phyloP scores from a whole-genome alignment of 1,140 invertebrate genomes.

The Temnothorax longispinosus region DNA sequence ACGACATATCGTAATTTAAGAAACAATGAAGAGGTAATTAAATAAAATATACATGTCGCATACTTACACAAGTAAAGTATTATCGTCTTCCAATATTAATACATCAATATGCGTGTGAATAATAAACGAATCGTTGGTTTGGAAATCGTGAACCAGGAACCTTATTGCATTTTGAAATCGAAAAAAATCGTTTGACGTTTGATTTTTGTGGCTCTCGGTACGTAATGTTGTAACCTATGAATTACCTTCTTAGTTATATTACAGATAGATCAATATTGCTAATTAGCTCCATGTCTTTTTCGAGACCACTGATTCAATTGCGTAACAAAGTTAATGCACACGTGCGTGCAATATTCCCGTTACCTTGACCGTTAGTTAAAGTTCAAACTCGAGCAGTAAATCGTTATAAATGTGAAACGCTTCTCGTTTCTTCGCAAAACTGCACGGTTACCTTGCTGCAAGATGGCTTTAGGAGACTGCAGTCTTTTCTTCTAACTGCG shows the following conservation, averaged over 20 bases:
- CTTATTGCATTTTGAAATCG: not conserved
- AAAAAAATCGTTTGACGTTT: not conserved
- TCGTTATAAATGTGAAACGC: not conserved
- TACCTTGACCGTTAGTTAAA: conserved; percentile 11
- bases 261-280: not conserved
- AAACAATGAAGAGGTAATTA: not conserved
- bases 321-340: not conserved
- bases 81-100: not conserved
- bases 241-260: not conserved
- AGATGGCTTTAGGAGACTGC: conserved; percentile 10
- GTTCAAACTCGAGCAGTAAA: not conserved
- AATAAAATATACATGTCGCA: not conserved
- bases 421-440: not conserved
- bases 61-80: not conserved
- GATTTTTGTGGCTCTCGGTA: not conserved
- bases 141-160: not conserved
- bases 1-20: not conserved
- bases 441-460: not conserved
- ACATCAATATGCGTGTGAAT: not conserved
- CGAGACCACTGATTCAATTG: not conserved
- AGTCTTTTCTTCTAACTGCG: conserved; percentile 28
- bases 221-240: not conserved
- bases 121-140: conserved; percentile 1
- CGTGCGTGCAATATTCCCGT: not conserved
- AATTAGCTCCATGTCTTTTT: not conserved